phyloP scores from a whole-genome alignment of 2,797 vertebrate genomes.

The Dryobates pubescens region DNA sequence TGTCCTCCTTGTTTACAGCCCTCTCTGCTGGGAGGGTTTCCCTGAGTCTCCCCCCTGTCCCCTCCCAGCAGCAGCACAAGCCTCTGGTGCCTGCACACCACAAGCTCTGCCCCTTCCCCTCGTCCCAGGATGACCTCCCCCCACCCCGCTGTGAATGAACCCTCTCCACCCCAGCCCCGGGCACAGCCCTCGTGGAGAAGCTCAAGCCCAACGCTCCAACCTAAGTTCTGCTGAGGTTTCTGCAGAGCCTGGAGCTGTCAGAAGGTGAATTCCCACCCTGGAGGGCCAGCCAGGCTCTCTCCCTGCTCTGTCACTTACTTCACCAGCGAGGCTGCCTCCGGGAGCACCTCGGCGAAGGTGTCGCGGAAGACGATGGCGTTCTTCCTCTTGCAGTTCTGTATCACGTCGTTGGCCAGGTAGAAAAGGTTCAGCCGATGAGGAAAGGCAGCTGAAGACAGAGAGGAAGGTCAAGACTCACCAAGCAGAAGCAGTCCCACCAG shows the following conservation, averaged over 20 bases:
- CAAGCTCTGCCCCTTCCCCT: no score
- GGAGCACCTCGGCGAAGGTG: slow-evolving; percentile 92
- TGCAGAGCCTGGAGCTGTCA: rapidly evolving
- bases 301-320: slow-evolving; percentile 81
- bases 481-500: rapidly evolving
- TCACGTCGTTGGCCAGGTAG: slow-evolving; percentile 97
- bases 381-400: slow-evolving; percentile 98
- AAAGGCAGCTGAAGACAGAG: slow-evolving; percentile 84
- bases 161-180: neutral
- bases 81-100: no score
- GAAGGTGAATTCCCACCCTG: no score
- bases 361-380: slow-evolving; percentile 92
- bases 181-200: neutral
- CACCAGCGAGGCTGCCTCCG: slow-evolving; percentile 90
- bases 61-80: no score
- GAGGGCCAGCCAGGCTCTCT: no score
- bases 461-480: neutral
- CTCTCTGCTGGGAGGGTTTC: no score
- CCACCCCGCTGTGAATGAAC: neutral
- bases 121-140: no score
- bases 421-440: slow-evolving; percentile 96
- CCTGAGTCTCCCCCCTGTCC: no score
- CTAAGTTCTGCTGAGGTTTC: neutral
- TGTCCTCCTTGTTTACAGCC: neutral
- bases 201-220: neutral